phyloP scores from a whole-genome alignment of 2,113 vertebrate species.

The Halichoeres trimaculatus region DNA sequence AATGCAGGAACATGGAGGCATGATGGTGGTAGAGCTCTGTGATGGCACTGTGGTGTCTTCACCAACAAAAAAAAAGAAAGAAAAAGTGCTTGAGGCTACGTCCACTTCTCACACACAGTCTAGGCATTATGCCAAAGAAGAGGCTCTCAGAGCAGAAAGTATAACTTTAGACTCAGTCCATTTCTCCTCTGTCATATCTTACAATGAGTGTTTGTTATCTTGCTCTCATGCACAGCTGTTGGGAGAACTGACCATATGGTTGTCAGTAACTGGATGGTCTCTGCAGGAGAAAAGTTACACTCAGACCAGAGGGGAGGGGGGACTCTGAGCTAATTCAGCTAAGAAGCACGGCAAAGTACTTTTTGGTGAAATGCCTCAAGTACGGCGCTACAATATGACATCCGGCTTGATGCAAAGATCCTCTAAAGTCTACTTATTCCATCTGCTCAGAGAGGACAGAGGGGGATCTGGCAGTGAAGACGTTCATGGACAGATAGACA shows the following conservation, averaged over 20 bases:
- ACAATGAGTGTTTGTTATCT: slow-evolving; percentile 15
- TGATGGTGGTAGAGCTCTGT: too few species aligned
- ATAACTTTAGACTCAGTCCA: background rate
- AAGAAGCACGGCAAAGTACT: slow-evolving; percentile 34
- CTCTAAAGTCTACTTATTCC: slow-evolving; percentile 55
- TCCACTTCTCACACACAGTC: background rate
- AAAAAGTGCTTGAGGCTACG: background rate
- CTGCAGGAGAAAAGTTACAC: background rate
- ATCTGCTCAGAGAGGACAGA: slow-evolving; percentile 66
- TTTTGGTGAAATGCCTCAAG: slow-evolving; percentile 44
- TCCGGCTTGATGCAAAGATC: slow-evolving; percentile 59
- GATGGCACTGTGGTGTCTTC: too few species aligned
- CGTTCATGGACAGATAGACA: slow-evolving; percentile 37
- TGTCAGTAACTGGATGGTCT: slow-evolving; percentile 25
- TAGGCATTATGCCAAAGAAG: background rate
- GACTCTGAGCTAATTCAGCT: slow-evolving; percentile 9
- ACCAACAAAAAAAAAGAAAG: too few species aligned
- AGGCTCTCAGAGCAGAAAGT: background rate
- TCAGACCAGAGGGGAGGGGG: slow-evolving; percentile 1
- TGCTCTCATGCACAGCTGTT: slow-evolving; percentile 27
- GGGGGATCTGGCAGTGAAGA: slow-evolving; percentile 43
- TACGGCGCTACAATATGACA: slow-evolving; percentile 58
- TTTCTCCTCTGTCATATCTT: slow-evolving; percentile 1
- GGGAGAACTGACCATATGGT: slow-evolving; percentile 28
- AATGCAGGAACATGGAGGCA: too few species aligned